Conservation (phyloP, 2,888 invertebrate species). For the Sclerodermus sp. region DNA sequence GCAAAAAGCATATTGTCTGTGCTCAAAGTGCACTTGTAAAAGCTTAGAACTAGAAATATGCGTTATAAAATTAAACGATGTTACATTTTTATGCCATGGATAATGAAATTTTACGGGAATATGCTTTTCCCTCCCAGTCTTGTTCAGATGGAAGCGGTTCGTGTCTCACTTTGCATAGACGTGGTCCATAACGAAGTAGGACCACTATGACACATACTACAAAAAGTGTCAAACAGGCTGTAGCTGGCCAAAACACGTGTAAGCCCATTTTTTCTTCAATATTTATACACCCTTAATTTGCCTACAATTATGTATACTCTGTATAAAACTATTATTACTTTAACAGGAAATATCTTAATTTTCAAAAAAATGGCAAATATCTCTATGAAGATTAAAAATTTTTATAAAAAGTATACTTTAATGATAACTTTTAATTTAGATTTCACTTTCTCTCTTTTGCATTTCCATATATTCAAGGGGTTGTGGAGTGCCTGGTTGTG, state of each 20-base stretch:
- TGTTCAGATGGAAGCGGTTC: constrained; percentile 67
- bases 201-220: constrained; percentile 75
- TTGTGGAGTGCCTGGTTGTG: constrained; percentile 29
- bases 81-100: constrained; percentile 40
- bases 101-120: constrained; percentile 55
- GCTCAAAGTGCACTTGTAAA: too few species aligned
- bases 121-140: constrained; percentile 70
- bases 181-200: constrained; percentile 74
- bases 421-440: constrained; percentile 58
- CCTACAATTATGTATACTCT: constrained; percentile 4
- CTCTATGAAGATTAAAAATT: not conserved
- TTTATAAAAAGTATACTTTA: constrained; percentile 20
- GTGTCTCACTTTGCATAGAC: constrained; percentile 72
- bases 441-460: constrained; percentile 80
- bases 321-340: constrained; percentile 7
- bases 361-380: constrained; percentile 7
- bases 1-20: too few species aligned
- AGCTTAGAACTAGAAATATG: too few species aligned
- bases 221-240: constrained; percentile 73
- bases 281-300: constrained; percentile 9
- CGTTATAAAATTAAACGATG: too few species aligned
- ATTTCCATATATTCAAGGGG: constrained; percentile 64
- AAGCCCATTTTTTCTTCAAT: constrained; percentile 63
- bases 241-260: constrained; percentile 77
- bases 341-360: not conserved